Conservation (phyloP, 2,113 vertebrate species). For the Lipotes vexillifer region DNA sequence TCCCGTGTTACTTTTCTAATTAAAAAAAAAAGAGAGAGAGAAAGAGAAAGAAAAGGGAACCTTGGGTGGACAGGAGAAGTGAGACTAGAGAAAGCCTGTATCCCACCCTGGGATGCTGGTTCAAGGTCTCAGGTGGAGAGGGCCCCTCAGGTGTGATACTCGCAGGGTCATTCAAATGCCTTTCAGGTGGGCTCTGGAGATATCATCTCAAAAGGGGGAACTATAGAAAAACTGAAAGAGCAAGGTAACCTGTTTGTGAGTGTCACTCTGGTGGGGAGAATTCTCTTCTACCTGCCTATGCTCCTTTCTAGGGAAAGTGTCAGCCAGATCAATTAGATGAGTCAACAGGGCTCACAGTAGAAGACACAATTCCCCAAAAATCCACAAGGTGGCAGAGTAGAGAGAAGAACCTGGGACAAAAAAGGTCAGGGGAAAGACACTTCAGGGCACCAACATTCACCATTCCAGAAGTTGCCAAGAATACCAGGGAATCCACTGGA, state of each 20-base stretch:
- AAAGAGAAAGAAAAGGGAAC: not conserved
- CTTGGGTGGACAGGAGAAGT: not conserved
- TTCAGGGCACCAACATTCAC: not conserved
- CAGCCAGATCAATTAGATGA: not conserved
- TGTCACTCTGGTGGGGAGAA: not conserved
- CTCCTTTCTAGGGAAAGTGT: not conserved
- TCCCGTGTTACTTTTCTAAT: not conserved
- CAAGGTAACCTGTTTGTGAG: not conserved
- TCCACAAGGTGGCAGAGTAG: slow-evolving; percentile 62
- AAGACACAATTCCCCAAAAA: not conserved
- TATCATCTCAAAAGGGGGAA: not conserved
- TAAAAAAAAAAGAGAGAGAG: not conserved
- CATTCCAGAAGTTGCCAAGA: not conserved
- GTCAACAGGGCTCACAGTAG: fast-evolving
- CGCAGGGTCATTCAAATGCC: not conserved
- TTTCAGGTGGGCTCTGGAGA: not conserved
- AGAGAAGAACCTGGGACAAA: not conserved
- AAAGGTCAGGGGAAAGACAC: not conserved
- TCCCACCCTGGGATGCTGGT: not conserved
- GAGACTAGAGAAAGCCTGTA: not conserved
- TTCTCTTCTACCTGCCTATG: not conserved
- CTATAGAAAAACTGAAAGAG: not conserved
- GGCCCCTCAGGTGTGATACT: not conserved
- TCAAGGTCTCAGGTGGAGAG: not conserved
- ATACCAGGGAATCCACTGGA: not conserved